Conservation (phyloP, 2,888 invertebrate species). For the Amphimallon solstitiale region DNA sequence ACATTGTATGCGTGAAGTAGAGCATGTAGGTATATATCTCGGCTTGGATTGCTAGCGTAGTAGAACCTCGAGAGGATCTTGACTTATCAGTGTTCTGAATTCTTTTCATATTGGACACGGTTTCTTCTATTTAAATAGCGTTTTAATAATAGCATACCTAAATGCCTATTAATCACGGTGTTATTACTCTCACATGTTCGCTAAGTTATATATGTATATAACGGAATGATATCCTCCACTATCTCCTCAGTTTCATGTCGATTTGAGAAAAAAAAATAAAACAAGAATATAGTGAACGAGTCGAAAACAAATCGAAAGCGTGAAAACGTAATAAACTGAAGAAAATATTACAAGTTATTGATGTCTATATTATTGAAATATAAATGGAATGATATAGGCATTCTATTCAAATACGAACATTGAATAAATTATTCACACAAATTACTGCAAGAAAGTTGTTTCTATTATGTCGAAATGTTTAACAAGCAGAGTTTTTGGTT, state of each 20-base stretch:
- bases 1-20: constrained; percentile 45
- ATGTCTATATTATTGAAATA: constrained; percentile 14
- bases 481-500: neutral
- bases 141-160: constrained; percentile 10
- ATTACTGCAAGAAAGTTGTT: constrained; percentile 2
- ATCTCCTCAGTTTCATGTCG: too few species aligned
- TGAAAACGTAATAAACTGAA: neutral
- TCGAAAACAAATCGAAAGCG: constrained; percentile 13
- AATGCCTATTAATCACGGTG: constrained; percentile 15
- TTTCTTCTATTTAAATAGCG: constrained; percentile 27
- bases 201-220: too few species aligned
- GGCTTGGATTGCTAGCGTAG: constrained; percentile 4
- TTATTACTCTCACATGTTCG: too few species aligned
- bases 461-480: constrained; percentile 3
- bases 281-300: neutral
- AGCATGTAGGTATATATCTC: constrained; percentile 40
- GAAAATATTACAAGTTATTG: neutral
- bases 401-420: neutral
- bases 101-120: constrained; percentile 4
- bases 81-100: constrained; percentile 12
- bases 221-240: too few species aligned
- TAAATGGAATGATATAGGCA: neutral
- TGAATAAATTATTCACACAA: constrained; percentile 9
- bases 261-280: too few species aligned
- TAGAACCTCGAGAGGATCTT: constrained; percentile 1